Evolutionary conservation across 2,888 invertebrate species (phyloP).

Genomic region (Patella pellucida): DNA sequence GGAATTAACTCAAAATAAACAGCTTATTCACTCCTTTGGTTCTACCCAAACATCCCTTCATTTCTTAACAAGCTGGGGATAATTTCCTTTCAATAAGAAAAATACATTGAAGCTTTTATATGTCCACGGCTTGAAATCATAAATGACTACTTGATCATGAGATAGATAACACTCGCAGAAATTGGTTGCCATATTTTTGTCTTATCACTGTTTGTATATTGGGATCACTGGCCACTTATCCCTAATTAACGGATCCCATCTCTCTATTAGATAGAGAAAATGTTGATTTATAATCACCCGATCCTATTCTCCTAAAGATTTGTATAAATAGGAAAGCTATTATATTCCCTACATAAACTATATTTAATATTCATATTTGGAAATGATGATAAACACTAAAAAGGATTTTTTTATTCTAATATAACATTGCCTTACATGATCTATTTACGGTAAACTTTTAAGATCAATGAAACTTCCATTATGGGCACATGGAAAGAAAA

Average conservation of each 20-base stretch:
- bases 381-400: too few species aligned
- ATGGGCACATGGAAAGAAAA: too few species aligned
- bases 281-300: conserved; percentile 1
- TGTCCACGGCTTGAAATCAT: background rate
- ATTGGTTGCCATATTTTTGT: background rate
- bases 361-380: too few species aligned
- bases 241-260: background rate
- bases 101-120: background rate
- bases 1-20: conserved; percentile 10
- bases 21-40: conserved; percentile 3
- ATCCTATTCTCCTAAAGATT: too few species aligned
- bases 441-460: too few species aligned
- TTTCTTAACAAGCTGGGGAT: background rate
- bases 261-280: background rate
- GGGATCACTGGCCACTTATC: background rate
- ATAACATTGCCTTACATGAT: too few species aligned
- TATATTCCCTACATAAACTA: too few species aligned
- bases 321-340: too few species aligned
- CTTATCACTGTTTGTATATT: background rate
- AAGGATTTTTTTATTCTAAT: too few species aligned
- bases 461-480: too few species aligned
- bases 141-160: background rate
- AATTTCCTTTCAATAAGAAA: conserved; percentile 7
- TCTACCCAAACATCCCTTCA: background rate
- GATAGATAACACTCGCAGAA: background rate